Conservation (phyloP, 92 coral and sea anemone species). For the Micromussa lordhowensis region DNA sequence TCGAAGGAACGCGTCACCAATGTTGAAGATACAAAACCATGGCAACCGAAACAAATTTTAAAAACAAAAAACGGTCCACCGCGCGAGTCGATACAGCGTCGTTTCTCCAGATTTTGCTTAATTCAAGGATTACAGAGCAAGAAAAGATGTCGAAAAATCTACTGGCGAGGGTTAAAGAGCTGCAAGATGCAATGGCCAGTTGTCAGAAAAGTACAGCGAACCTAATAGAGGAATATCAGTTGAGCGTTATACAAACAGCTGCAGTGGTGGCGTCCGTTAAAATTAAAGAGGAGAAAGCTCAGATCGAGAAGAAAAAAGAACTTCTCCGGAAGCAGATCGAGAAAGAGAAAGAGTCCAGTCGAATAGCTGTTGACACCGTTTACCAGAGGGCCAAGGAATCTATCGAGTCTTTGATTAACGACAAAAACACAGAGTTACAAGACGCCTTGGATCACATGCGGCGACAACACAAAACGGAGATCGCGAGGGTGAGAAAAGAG, state of each 20-base stretch:
- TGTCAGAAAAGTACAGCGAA: slow-evolving; percentile 28
- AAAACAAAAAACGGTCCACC: neutral
- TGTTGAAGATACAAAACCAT: slow-evolving; percentile 35
- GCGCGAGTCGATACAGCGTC: neutral
- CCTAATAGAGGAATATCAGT: slow-evolving; percentile 37
- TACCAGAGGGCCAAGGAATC: slow-evolving; percentile 52
- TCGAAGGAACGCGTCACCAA: slow-evolving; percentile 10
- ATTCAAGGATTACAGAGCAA: neutral
- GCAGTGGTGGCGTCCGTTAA: slow-evolving; percentile 63
- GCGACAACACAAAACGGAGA: slow-evolving; percentile 36
- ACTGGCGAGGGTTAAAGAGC: slow-evolving; percentile 22
- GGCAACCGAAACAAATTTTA: slow-evolving; percentile 11
- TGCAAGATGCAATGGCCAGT: slow-evolving; percentile 30
- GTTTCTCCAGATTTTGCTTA: neutral
- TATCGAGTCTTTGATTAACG: slow-evolving; percentile 48
- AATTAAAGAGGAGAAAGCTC: slow-evolving; percentile 57
- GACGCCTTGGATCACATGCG: slow-evolving; percentile 38
- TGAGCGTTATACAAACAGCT: slow-evolving; percentile 51
- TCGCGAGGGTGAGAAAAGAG: slow-evolving; percentile 31
- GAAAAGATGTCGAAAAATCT: slow-evolving; percentile 39
- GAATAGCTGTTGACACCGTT: slow-evolving; percentile 51
- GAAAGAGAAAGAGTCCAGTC: slow-evolving; percentile 47
- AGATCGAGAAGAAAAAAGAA: slow-evolving; percentile 51
- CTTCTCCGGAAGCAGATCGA: slow-evolving; percentile 56
- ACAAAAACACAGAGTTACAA: slow-evolving; percentile 45